phyloP scores from a whole-genome alignment of 2,797 vertebrate genomes.

The Moxostoma hubbsi region DNA sequence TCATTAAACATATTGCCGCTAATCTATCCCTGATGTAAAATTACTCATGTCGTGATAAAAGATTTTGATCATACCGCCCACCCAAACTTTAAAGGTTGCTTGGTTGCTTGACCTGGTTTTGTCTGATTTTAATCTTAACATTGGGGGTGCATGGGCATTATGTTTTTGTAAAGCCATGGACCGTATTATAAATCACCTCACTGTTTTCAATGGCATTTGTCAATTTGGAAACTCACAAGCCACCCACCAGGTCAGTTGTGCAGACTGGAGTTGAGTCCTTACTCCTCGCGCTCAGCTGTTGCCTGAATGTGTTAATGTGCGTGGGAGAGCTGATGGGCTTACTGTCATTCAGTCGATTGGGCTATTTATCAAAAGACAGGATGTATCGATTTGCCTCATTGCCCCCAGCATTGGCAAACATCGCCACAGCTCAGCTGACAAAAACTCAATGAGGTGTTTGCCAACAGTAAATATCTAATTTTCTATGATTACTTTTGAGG shows the following conservation, averaged over 20 bases:
- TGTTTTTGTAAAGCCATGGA: background rate
- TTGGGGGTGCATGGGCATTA: background rate
- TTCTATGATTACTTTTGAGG: constrained; percentile 60
- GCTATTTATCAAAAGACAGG: constrained; percentile 78
- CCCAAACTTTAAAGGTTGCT: background rate
- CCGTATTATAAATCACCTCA: constrained; percentile 7
- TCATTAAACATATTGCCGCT: too few species aligned
- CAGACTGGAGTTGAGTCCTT: constrained; percentile 62
- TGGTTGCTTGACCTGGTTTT: background rate
- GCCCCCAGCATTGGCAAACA: constrained; percentile 68
- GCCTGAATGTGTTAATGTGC: constrained; percentile 69
- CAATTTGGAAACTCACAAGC: constrained; percentile 37
- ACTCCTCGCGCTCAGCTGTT: constrained; percentile 52
- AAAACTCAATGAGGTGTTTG: constrained; percentile 73
- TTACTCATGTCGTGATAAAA: background rate
- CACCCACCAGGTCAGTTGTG: constrained; percentile 61
- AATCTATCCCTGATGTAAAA: too few species aligned
- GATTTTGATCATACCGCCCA: background rate
- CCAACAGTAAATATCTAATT: constrained; percentile 75
- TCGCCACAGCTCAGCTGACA: constrained; percentile 66
- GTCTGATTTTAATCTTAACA: background rate
- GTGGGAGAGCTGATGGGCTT: constrained; percentile 72
- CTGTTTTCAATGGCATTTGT: constrained; percentile 24
- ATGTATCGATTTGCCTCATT: constrained; percentile 73
- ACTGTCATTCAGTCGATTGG: constrained; percentile 77